Evolutionary conservation across 2,888 invertebrate genomes (phyloP).

Genomic region (Tribolium freemani): DNA sequence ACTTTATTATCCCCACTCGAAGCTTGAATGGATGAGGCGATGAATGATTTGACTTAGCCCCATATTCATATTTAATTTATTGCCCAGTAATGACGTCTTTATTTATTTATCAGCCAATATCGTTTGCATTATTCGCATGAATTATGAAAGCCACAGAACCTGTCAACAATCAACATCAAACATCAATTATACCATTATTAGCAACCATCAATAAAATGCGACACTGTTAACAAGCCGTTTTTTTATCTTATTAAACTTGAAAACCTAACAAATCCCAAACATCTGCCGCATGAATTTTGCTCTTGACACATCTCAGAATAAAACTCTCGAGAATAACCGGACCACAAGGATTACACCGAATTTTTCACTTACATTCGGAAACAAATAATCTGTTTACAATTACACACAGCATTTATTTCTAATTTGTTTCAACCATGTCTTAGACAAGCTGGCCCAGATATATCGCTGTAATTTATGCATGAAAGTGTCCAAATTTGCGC

Average conservation of each 20-base stretch:
- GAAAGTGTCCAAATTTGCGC: too few relatives aligned
- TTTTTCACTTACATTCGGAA: slow-evolving; percentile 26
- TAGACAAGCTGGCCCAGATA: too few relatives aligned
- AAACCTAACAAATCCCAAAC: slow-evolving; percentile 12
- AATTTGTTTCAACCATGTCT: too few relatives aligned
- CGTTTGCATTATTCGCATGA: slow-evolving; percentile 21
- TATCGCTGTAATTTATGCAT: too few relatives aligned
- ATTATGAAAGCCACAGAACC: slow-evolving; percentile 29
- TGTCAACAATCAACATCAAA: slow-evolving; percentile 28
- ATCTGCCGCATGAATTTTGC: slow-evolving; percentile 29
- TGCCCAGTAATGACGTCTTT: slow-evolving; percentile 27
- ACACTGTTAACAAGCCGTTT: slow-evolving; percentile 24
- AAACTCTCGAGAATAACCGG: slow-evolving; percentile 35
- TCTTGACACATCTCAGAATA: slow-evolving; percentile 36
- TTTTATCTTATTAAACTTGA: slow-evolving; percentile 7
- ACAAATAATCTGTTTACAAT: slow-evolving; percentile 3
- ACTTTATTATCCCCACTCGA: slow-evolving; percentile 40
- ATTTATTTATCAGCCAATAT: slow-evolving; percentile 39
- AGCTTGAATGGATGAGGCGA: slow-evolving; percentile 4
- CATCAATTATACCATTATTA: slow-evolving; percentile 34
- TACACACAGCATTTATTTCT: too few relatives aligned
- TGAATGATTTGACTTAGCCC: slow-evolving; percentile 21
- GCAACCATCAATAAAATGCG: slow-evolving; percentile 29
- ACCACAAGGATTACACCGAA: slow-evolving; percentile 27
- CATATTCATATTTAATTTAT: slow-evolving; percentile 31